Base-by-base conservation (phyloP, 2,113 vertebrate species). In the Chloropsis hardwickii region DNA sequence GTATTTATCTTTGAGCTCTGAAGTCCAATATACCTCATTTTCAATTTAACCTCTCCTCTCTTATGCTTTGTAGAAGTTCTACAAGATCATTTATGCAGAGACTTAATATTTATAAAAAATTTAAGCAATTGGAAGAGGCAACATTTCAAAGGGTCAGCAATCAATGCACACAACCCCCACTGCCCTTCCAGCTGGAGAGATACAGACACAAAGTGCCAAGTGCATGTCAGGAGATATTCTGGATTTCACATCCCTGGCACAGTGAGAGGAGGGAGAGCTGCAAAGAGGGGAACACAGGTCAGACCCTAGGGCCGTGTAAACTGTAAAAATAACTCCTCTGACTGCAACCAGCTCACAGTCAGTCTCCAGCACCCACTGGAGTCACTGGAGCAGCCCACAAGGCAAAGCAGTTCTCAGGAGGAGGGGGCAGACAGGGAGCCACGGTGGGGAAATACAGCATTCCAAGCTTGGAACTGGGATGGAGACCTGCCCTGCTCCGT, bases 1-100 rank as follows among this genome's bases (percentile, higher is more conserved):
- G 2, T 90, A 90, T 96, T 95, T 88, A 95, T 82, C 95, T 86
- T 92, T 39, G 50, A 58, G 67, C 82, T 88, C 86, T 85, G 40
- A 95, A 92, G 90, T 77, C 95, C 79, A 65, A 73, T 28, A 88
- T 15, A 80, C 37, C 58, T 81, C 45, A 89, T 84, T 86, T 90
- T 88, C 95, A 80, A 66, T 92, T 94, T 90, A 92, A 92, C 86
- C 82, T 92, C 87, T 89, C 88, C 50, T 87, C 81, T 95, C 88
- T 40, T 19, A 88, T 6, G 35, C 80, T 87, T 79, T 60, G 78
- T 27, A 86, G 24, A 79, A 96, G 83, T 72, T 84, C 40, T 50
- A 67, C 51, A 50, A 79, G 40, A 91, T 74, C 61, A 79, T 76
- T 87, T 90, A 82, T 16, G 44, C 24, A 44, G 58, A 79, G 45